phyloP scores from a whole-genome alignment of 1,140 invertebrate genomes.

The Bombus waltoni region DNA sequence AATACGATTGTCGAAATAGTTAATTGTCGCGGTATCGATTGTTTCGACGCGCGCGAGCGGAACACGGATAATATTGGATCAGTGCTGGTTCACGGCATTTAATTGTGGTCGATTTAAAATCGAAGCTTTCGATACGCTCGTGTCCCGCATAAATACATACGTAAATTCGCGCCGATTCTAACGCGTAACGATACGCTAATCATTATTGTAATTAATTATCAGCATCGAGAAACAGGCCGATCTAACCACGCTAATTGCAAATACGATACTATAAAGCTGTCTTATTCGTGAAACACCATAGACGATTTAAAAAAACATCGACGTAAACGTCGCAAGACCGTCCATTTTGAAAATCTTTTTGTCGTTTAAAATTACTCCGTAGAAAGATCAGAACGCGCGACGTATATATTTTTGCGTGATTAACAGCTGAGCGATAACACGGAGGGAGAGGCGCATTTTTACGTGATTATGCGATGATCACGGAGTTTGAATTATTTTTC shows the following conservation, averaged over 20 bases:
- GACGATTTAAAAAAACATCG: neutral
- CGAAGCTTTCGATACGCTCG: neutral
- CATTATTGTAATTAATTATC: slow-evolving; percentile 36
- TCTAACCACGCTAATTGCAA: too few species aligned
- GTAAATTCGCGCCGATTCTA: neutral
- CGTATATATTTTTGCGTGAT: too few species aligned
- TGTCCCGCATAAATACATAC: neutral
- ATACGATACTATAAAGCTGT: neutral
- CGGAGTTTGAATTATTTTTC: too few species aligned
- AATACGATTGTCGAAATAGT: neutral
- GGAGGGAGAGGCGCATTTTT: too few species aligned
- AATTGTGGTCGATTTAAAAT: slow-evolving; percentile 37
- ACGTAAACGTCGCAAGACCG: neutral
- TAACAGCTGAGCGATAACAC: too few species aligned
- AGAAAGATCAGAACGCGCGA: too few species aligned
- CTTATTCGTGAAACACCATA: neutral
- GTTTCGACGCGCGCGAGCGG: neutral
- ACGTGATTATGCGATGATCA: too few species aligned
- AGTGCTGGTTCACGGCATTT: neutral
- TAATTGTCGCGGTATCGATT: slow-evolving; percentile 13
- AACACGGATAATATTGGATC: slow-evolving; percentile 3
- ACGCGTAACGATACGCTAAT: slow-evolving; percentile 1
- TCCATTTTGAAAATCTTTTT: neutral
- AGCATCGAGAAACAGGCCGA: neutral
- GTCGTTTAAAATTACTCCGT: neutral